phyloP scores from a whole-genome alignment of 1,140 invertebrate species.

The Bombus polaris region DNA sequence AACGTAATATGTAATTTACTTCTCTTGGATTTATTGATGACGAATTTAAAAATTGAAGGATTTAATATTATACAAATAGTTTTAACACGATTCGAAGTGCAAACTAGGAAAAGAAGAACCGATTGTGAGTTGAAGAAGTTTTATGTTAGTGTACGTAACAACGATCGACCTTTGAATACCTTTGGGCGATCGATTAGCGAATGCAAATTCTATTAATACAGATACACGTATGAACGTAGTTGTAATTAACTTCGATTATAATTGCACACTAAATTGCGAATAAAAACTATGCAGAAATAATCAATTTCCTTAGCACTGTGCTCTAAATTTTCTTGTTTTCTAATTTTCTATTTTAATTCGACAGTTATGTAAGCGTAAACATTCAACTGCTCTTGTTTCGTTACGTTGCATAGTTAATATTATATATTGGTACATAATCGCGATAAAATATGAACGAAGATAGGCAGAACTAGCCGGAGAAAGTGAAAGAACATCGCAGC shows the following conservation, averaged over 20 bases:
- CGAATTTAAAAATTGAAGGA: neutral
- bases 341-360: neutral
- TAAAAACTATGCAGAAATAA: neutral
- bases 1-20: too few relatives aligned
- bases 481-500: conserved; percentile 11
- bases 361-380: neutral
- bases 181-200: conserved; percentile 30
- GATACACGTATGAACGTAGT: conserved; percentile 32
- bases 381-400: neutral
- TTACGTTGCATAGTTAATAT: too few relatives aligned
- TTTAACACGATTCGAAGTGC: too few relatives aligned
- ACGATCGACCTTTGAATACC: conserved; percentile 44
- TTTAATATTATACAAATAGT: neutral
- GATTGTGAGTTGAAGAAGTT: conserved; percentile 18
- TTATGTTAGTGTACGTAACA: conserved; percentile 8
- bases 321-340: neutral
- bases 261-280: neutral
- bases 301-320: neutral
- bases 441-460: conserved; percentile 8
- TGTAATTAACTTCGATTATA: conserved; percentile 18
- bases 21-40: neutral
- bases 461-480: neutral
- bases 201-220: conserved; percentile 14
- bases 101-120: conserved; percentile 8
- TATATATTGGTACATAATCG: neutral